These are phyloP conservation scores for Remorina albescens DNA, from an alignment of 2,797 vertebrate species.

Conservation along the genomic window DNA sequence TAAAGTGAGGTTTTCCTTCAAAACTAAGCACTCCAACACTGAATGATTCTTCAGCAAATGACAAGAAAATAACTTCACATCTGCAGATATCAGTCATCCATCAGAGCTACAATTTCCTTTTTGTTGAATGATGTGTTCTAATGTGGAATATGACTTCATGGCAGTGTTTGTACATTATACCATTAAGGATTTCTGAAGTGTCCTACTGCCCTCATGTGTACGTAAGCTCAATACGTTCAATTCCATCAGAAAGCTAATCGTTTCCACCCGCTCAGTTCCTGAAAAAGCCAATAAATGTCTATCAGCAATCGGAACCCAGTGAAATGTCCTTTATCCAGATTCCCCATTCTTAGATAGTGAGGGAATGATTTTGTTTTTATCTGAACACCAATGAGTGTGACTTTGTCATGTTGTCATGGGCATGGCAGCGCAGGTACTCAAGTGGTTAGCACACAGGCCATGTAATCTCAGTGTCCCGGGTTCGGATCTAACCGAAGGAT, in stretches of 20 bases:
- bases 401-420: background rate
- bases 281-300: conserved; percentile 34
- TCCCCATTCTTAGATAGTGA: background rate
- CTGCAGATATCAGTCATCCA: background rate
- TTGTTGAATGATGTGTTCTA: conserved; percentile 2
- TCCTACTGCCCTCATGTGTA: conserved; percentile 20
- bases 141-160: conserved; percentile 14
- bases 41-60: background rate
- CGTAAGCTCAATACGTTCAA: conserved; percentile 22
- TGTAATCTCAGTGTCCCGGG: no score
- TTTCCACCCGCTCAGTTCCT: background rate
- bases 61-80: no score
- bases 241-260: conserved; percentile 35
- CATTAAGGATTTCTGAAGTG: conserved; percentile 46
- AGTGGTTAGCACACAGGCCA: no score
- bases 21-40: background rate
- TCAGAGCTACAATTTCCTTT: background rate
- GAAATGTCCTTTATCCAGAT: conserved; percentile 16
- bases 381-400: background rate
- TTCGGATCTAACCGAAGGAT: no score
- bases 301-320: conserved; percentile 11
- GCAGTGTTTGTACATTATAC: conserved; percentile 8
- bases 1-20: background rate
- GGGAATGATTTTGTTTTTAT: background rate
- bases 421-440: no score